These are phyloP conservation scores for Agrochola macilenta DNA, from an alignment of 2,888 invertebrate species.

Conservation along the genomic window DNA sequence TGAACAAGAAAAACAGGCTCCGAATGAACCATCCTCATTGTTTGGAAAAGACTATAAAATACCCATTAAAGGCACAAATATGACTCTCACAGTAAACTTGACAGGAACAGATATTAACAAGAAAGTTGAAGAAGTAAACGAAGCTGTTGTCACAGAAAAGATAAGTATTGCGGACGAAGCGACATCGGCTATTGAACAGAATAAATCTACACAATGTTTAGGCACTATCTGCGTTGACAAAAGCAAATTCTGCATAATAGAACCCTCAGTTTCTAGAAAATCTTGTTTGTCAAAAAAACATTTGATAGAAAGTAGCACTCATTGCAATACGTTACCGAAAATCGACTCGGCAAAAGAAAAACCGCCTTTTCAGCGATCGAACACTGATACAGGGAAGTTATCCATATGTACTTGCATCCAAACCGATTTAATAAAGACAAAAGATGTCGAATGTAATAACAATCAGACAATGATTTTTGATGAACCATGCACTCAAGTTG, in stretches of 20 bases:
- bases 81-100: slow-evolving; percentile 81
- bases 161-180: slow-evolving; percentile 70
- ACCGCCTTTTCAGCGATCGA: slow-evolving; percentile 75
- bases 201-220: slow-evolving; percentile 78
- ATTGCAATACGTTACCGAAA: slow-evolving; percentile 79
- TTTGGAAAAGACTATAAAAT: slow-evolving; percentile 73
- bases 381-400: slow-evolving; percentile 73
- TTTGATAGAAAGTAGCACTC: slow-evolving; percentile 13
- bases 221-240: slow-evolving; percentile 35
- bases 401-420: slow-evolving; percentile 48
- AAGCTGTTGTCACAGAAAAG: slow-evolving; percentile 73
- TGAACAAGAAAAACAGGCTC: not conserved
- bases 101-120: slow-evolving; percentile 62
- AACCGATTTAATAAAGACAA: slow-evolving; percentile 40
- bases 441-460: slow-evolving; percentile 17
- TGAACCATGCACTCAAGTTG: not conserved
- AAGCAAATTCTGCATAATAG: slow-evolving; percentile 22
- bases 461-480: not conserved
- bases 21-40: not conserved
- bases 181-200: slow-evolving; percentile 77
- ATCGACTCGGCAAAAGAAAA: slow-evolving; percentile 63
- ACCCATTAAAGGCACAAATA: slow-evolving; percentile 86
- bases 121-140: slow-evolving; percentile 37
- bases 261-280: slow-evolving; percentile 14
- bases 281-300: slow-evolving; percentile 16